phyloP scores from a whole-genome alignment of 2,797 vertebrate genomes.

The Tapirus indicus region DNA sequence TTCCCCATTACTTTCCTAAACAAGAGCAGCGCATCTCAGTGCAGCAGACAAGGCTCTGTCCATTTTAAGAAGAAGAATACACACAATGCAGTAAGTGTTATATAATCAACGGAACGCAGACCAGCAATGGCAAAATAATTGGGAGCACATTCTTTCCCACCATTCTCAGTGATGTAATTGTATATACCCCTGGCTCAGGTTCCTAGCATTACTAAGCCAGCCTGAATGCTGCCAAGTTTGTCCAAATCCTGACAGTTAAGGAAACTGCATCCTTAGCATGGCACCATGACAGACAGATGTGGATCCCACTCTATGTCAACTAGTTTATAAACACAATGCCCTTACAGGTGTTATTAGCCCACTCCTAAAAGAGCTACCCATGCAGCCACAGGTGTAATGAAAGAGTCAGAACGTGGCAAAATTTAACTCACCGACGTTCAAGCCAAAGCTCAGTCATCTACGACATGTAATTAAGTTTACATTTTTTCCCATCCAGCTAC shows the following conservation, averaged over 20 bases:
- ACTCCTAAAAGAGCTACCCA: neutral
- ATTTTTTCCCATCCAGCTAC: neutral
- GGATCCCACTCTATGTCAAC: neutral
- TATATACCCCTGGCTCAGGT: conserved; percentile 60
- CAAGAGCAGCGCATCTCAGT: conserved; percentile 54
- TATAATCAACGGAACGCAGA: conserved; percentile 67
- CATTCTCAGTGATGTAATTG: conserved; percentile 67
- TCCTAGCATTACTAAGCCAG: conserved; percentile 5
- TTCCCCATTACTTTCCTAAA: conserved; percentile 68
- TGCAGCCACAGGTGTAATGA: rapidly evolving
- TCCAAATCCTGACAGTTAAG: conserved; percentile 64
- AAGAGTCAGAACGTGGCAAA: neutral
- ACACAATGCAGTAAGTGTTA: conserved; percentile 35
- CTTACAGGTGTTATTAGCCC: neutral
- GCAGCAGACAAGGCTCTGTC: conserved; percentile 73
- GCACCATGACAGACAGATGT: neutral
- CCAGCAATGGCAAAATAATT: conserved; percentile 46
- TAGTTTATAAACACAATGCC: neutral
- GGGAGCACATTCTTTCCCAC: conserved; percentile 72
- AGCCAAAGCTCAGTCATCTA: neutral
- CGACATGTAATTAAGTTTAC: neutral
- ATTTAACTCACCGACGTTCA: neutral
- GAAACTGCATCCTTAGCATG: neutral
- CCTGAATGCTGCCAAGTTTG: conserved; percentile 9
- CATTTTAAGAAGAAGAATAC: conserved; percentile 86